Percentiles rank a stretch among this genome's conserved stretches.
Evolutionary conservation across 2,113 vertebrate genomes (phyloP).

Genomic region (Tyto alba): DNA sequence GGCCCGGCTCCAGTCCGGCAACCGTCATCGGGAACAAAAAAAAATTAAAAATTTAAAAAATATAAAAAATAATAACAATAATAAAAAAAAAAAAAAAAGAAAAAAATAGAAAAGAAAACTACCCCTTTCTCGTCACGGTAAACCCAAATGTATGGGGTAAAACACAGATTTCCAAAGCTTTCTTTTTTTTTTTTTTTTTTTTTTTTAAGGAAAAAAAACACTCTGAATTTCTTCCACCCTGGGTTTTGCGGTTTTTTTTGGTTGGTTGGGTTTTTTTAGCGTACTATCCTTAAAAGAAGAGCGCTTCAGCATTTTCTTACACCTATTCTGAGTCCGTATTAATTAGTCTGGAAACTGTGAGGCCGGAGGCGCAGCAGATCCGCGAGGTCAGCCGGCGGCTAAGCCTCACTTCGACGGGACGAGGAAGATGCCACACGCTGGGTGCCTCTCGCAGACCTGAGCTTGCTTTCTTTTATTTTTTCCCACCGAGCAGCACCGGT

Average conservation of each 20-base stretch:
- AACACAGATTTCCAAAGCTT: not conserved
- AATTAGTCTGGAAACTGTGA: not conserved
- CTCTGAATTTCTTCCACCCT: not conserved
- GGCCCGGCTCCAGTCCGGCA: not conserved
- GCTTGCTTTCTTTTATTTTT: not conserved
- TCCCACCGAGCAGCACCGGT: not conserved
- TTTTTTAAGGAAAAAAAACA: not conserved
- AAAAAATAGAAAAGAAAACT: rapidly evolving
- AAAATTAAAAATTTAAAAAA: rapidly evolving
- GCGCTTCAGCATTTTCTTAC: not conserved
- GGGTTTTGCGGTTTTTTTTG: too few species aligned
- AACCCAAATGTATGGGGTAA: not conserved
- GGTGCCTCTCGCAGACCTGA: not conserved
- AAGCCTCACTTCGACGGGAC: not conserved
- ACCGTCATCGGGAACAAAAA: rapidly evolving
- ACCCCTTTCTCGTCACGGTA: not conserved
- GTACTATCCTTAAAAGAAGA: not conserved
- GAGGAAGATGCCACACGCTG: not conserved
- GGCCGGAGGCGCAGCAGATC: not conserved
- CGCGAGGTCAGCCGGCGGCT: not conserved
- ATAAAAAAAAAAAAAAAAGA: rapidly evolving
- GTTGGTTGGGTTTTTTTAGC: not conserved
- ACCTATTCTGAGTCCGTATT: not conserved
- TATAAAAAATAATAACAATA: rapidly evolving
- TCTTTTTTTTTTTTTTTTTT: not conserved